Evolutionary conservation across 2,797 vertebrate genomes (phyloP).

Genomic region (Danio jaintianensis): DNA sequence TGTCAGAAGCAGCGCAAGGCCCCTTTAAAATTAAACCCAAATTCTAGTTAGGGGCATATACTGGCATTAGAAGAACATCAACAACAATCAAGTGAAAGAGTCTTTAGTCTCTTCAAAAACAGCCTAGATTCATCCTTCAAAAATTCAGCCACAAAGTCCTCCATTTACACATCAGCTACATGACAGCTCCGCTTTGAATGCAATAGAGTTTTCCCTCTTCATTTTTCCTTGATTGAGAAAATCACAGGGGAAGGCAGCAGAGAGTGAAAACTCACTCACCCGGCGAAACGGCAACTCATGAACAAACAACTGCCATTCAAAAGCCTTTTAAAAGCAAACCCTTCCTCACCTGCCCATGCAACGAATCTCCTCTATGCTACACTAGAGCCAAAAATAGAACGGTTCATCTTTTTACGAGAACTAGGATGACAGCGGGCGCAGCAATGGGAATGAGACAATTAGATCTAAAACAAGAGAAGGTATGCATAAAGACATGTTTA

Average conservation of each 20-base stretch:
- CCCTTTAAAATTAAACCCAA: too few relatives aligned
- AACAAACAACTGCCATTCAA: constrained; percentile 7
- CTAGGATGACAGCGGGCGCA: constrained; percentile 22
- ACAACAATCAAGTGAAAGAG: neutral
- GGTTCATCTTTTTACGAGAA: constrained; percentile 1
- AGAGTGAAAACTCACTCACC: neutral
- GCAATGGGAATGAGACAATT: neutral
- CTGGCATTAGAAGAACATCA: neutral
- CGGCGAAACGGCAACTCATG: neutral
- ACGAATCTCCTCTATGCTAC: neutral
- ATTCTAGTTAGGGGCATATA: neutral
- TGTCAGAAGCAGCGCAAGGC: too few relatives aligned
- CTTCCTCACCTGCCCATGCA: constrained; percentile 5
- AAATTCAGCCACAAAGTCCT: neutral
- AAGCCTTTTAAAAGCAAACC: neutral
- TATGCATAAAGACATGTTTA: constrained; percentile 13
- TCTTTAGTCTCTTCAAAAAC: neutral
- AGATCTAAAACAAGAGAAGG: constrained; percentile 28
- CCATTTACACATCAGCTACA: constrained; percentile 25
- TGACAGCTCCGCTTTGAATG: constrained; percentile 9
- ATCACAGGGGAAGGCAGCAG: constrained; percentile 12
- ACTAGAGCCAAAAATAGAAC: constrained; percentile 38
- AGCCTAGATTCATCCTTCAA: neutral
- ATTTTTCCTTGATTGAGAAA: constrained; percentile 31
- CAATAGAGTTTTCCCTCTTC: constrained; percentile 26